A percentile compares a stretch with the other conserved stretches of the same genome.
These are phyloP conservation scores for Apis dorsata DNA, from an alignment of 1,140 invertebrate species.

Conservation along the genomic window DNA sequence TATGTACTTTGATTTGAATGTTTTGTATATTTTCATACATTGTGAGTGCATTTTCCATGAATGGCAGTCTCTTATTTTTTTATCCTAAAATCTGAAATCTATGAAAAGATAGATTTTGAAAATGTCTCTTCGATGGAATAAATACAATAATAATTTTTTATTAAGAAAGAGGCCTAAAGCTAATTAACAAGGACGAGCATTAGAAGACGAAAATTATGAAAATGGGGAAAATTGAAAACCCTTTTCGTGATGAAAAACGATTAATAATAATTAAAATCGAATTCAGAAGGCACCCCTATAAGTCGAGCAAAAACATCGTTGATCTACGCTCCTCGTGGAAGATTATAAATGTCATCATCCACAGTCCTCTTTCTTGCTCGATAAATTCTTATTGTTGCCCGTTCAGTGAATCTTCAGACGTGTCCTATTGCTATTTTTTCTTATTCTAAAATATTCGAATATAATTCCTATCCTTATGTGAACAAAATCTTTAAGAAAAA, in stretches of 20 bases:
- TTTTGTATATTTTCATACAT: too few species aligned
- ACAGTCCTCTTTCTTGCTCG: conserved; percentile 52
- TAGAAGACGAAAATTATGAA: not conserved
- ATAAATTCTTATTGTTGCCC: conserved; percentile 63
- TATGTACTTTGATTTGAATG: too few species aligned
- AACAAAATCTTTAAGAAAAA: too few species aligned
- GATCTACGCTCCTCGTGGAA: conserved; percentile 70
- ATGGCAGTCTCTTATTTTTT: too few species aligned
- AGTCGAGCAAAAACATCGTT: conserved; percentile 74
- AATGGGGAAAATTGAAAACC: too few species aligned
- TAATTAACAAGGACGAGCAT: conserved; percentile 7
- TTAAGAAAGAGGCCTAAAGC: not conserved
- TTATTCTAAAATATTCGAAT: too few species aligned
- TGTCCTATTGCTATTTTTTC: too few species aligned
- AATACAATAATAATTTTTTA: not conserved
- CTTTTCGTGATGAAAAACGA: conserved; percentile 53
- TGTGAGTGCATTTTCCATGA: too few species aligned
- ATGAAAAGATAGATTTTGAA: too few species aligned
- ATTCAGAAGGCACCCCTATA: conserved; percentile 69
- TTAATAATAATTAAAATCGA: conserved; percentile 77
- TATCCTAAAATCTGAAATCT: too few species aligned
- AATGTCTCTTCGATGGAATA: too few species aligned
- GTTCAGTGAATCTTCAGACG: conserved; percentile 51
- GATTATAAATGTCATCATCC: conserved; percentile 70
- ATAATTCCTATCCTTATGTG: too few species aligned